Evolutionary conservation across 2,797 vertebrate species (phyloP).

Genomic region (Hemibagrus guttatus): DNA sequence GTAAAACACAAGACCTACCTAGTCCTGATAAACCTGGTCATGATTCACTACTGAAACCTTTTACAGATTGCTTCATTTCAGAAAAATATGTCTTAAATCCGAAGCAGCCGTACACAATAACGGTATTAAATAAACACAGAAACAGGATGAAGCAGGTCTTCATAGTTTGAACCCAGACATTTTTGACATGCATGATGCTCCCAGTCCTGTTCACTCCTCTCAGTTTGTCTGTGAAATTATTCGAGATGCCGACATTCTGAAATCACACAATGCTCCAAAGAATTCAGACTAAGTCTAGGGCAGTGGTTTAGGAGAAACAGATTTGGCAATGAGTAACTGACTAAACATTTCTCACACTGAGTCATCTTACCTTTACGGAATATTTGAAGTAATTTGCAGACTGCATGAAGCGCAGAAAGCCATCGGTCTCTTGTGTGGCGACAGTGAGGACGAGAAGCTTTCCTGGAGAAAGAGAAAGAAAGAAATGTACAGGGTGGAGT

Average conservation of each 20-base stretch:
- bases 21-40: not conserved
- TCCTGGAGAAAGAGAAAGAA: slow-evolving; percentile 69
- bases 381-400: slow-evolving; percentile 94
- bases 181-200: not conserved
- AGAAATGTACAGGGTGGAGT: not conserved
- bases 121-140: not conserved
- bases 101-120: not conserved
- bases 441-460: slow-evolving; percentile 92
- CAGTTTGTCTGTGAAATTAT: not conserved
- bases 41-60: not conserved
- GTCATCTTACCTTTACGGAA: slow-evolving; percentile 86
- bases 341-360: slow-evolving; percentile 5
- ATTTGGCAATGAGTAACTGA: slow-evolving; percentile 17
- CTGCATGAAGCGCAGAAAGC: slow-evolving; percentile 91
- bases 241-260: slow-evolving; percentile 9
- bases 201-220: not conserved
- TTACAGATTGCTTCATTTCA: not conserved
- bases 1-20: not conserved
- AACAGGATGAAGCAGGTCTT: not conserved
- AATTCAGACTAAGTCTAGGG: slow-evolving; percentile 1
- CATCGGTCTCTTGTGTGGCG: slow-evolving; percentile 91
- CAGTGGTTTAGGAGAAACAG: slow-evolving; percentile 17
- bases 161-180: not conserved
- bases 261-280: not conserved
- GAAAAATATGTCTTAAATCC: not conserved